Conservation (phyloP, 1,140 invertebrate species). For the Formica exsecta region DNA sequence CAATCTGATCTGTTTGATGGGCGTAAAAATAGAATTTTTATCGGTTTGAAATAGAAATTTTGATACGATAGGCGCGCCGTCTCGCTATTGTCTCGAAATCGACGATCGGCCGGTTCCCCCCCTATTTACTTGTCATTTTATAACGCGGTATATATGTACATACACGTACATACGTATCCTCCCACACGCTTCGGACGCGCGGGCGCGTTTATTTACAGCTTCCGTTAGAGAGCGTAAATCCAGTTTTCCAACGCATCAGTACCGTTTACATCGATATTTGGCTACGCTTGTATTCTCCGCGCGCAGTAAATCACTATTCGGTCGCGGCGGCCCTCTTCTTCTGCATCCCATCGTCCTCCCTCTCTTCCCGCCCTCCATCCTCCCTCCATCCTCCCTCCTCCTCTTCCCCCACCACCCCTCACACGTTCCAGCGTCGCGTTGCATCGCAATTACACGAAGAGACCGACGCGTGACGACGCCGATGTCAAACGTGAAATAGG, state of each 20-base stretch:
- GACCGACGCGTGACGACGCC: slow-evolving; percentile 53
- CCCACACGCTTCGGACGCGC: slow-evolving; percentile 13
- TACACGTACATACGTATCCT: neutral
- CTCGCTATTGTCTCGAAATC: slow-evolving; percentile 54
- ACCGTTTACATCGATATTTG: slow-evolving; percentile 77
- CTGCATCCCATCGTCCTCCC: slow-evolving; percentile 8
- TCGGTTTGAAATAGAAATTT: slow-evolving; percentile 36
- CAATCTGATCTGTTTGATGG: neutral
- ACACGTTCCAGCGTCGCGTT: neutral
- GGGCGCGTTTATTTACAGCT: slow-evolving; percentile 77
- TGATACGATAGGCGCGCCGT: neutral
- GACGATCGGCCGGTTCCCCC: slow-evolving; percentile 35
- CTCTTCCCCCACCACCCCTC: too few relatives aligned
- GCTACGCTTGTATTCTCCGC: slow-evolving; percentile 57
- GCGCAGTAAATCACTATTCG: slow-evolving; percentile 69
- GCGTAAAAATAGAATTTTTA: slow-evolving; percentile 14
- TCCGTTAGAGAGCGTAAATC: slow-evolving; percentile 78
- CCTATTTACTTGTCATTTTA: slow-evolving; percentile 50
- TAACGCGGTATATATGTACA: slow-evolving; percentile 24
- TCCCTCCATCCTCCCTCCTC: too few relatives aligned
- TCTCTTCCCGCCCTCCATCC: too few relatives aligned
- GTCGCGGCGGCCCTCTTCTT: slow-evolving; percentile 48
- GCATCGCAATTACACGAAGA: slow-evolving; percentile 63
- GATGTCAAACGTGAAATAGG: slow-evolving; percentile 61
- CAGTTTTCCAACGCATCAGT: slow-evolving; percentile 77